These are phyloP conservation scores for Copsychus sechellarum DNA, from an alignment of 2,113 vertebrate genomes.

Conservation along the genomic window DNA sequence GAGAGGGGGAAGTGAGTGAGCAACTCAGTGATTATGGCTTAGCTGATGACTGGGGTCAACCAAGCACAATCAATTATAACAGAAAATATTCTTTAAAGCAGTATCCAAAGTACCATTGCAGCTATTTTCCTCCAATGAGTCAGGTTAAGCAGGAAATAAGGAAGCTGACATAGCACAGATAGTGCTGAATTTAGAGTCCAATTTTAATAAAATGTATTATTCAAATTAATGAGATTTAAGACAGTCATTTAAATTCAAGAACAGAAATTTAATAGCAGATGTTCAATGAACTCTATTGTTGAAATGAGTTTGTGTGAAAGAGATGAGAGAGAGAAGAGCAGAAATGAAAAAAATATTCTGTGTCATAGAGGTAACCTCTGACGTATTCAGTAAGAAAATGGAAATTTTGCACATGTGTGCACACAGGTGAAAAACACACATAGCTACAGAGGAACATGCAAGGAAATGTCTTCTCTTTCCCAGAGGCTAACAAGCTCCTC, in stretches of 20 bases:
- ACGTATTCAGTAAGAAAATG: background rate
- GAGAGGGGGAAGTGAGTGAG: background rate
- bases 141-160: background rate
- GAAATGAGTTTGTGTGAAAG: background rate
- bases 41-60: background rate
- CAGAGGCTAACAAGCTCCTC: background rate
- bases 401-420: background rate
- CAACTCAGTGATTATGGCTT: background rate
- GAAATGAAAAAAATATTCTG: background rate
- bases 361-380: background rate
- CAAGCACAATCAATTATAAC: background rate
- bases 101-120: background rate
- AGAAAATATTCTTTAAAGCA: background rate
- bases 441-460: background rate
- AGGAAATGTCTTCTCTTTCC: background rate
- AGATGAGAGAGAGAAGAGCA: background rate
- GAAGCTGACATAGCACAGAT: background rate
- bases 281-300: background rate
- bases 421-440: background rate
- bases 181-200: background rate
- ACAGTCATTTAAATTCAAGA: constrained; percentile 34
- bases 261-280: constrained; percentile 14
- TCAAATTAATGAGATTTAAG: constrained; percentile 41
- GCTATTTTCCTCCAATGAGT: background rate
- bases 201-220: constrained; percentile 38